A percentile compares a stretch with the other conserved stretches of the same genome.
Conservation (phyloP, 2,888 invertebrate genomes). For the Caenorhabditis plicata region DNA sequence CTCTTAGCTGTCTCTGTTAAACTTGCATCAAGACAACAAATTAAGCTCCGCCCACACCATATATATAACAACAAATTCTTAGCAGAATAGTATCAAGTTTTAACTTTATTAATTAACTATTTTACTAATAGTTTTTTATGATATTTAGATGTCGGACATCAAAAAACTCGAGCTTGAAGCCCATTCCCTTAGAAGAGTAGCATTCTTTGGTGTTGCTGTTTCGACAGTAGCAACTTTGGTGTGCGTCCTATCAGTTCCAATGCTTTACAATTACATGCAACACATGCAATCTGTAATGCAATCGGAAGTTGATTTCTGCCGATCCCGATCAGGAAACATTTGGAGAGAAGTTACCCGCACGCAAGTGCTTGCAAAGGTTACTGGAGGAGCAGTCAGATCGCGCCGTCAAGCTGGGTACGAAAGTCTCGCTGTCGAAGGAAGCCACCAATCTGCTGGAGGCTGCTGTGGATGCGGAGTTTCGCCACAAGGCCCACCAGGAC, state of each 20-base stretch:
- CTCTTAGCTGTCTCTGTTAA: too few species aligned
- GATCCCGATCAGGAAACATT: conserved; percentile 53
- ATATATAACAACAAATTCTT: too few species aligned
- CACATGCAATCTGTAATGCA: conserved; percentile 54
- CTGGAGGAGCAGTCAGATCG: conserved; percentile 41
- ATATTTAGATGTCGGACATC: conserved; percentile 33
- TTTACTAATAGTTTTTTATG: neutral
- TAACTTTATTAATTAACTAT: too few species aligned
- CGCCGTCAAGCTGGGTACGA: conserved; percentile 49
- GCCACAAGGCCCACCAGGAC: conserved; percentile 45
- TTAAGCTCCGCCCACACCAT: too few species aligned
- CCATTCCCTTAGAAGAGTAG: conserved; percentile 42
- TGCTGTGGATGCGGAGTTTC: conserved; percentile 52
- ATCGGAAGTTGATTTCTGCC: conserved; percentile 53
- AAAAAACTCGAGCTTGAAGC: conserved; percentile 47
- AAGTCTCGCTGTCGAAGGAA: conserved; percentile 34
- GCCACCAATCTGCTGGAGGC: conserved; percentile 26
- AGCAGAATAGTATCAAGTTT: too few species aligned
- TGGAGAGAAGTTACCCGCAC: conserved; percentile 57
- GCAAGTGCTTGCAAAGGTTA: conserved; percentile 50
- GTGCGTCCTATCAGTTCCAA: conserved; percentile 49
- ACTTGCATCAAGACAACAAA: too few species aligned
- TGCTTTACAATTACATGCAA: conserved; percentile 59
- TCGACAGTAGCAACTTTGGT: conserved; percentile 48
- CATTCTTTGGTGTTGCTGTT: conserved; percentile 49